Conservation (phyloP, 2,797 vertebrate species). For the Sebastolobus alascanus region DNA sequence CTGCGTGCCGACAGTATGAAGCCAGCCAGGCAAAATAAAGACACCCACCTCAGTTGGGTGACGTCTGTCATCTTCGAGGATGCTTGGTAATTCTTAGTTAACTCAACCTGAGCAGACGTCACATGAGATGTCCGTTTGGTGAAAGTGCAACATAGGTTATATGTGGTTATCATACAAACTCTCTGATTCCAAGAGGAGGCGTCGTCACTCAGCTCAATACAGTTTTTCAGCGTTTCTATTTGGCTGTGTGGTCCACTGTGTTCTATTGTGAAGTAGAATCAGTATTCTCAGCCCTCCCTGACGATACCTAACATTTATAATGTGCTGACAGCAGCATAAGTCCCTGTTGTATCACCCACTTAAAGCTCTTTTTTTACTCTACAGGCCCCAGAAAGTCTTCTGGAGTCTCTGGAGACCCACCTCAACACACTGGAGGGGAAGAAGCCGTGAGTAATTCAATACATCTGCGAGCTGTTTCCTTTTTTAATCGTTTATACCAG, state of each 20-base stretch:
- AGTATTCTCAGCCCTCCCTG: not conserved
- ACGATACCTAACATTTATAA: not conserved
- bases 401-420: conserved; percentile 98
- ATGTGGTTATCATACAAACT: not conserved
- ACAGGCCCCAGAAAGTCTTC: conserved; percentile 98
- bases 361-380: conserved; percentile 55
- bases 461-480: not conserved
- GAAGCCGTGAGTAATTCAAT: conserved; percentile 89
- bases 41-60: not conserved
- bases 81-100: not conserved
- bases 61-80: not conserved
- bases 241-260: not conserved
- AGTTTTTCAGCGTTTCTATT: not conserved
- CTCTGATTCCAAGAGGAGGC: not conserved
- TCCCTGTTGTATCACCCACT: conserved; percentile 6
- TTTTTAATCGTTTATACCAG: not conserved
- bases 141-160: not conserved
- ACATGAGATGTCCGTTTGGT: not conserved
- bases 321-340: conserved; percentile 8
- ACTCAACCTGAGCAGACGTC: not conserved
- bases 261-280: not conserved
- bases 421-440: conserved; percentile 98
- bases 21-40: not conserved
- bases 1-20: not conserved
- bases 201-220: not conserved